Conservation (phyloP, 2,888 invertebrate species). For the Dexiosoma caninum region DNA sequence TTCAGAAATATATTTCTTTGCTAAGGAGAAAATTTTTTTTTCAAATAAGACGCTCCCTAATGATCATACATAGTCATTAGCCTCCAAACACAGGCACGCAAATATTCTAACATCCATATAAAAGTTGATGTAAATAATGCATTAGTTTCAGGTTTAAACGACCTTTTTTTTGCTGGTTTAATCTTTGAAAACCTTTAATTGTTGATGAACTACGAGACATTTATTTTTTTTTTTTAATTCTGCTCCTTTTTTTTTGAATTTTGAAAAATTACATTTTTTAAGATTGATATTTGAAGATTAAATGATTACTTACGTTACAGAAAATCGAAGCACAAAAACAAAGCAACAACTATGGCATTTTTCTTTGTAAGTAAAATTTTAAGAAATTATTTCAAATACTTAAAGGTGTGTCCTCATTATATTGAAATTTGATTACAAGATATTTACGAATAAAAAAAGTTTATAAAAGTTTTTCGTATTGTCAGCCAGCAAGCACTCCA, state of each 20-base stretch:
- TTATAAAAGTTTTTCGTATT: too few species aligned
- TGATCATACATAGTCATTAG: too few species aligned
- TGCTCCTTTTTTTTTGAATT: slow-evolving; percentile 40
- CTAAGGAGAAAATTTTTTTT: too few species aligned
- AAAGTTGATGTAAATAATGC: slow-evolving; percentile 51
- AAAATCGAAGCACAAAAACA: slow-evolving; percentile 25
- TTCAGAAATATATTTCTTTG: too few species aligned
- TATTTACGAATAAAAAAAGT: not conserved
- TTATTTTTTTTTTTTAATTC: slow-evolving; percentile 46
- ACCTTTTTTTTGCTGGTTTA: slow-evolving; percentile 44
- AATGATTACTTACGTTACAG: slow-evolving; percentile 51
- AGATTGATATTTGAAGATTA: slow-evolving; percentile 64
- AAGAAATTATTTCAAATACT: slow-evolving; percentile 41
- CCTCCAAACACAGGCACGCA: not conserved
- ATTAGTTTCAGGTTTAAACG: slow-evolving; percentile 54
- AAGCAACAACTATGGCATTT: not conserved
- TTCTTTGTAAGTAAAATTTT: not conserved
- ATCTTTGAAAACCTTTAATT: slow-evolving; percentile 58
- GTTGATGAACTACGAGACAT: slow-evolving; percentile 62
- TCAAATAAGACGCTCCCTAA: too few species aligned
- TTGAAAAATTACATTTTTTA: slow-evolving; percentile 60
- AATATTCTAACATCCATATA: not conserved
- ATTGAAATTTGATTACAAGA: slow-evolving; percentile 60
- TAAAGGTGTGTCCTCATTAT: slow-evolving; percentile 57
- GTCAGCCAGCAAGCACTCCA: too few species aligned